Conservation (phyloP, 2,888 invertebrate genomes). For the Capitulum mitella region DNA sequence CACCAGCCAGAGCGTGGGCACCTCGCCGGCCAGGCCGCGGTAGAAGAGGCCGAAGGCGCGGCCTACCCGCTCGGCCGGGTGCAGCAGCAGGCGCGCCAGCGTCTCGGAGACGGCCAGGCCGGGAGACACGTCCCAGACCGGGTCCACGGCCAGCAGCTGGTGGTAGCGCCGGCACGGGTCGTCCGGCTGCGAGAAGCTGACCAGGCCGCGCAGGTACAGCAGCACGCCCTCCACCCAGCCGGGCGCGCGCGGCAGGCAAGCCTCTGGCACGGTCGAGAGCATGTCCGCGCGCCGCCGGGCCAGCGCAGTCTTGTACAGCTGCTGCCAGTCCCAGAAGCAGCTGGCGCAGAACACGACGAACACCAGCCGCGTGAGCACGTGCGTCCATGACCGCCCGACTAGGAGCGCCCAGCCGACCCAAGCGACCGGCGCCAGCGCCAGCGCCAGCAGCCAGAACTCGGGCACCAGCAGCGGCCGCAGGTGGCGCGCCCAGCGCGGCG, state of each 20-base stretch:
- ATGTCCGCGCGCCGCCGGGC: not conserved
- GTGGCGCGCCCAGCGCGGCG: slow-evolving; percentile 21
- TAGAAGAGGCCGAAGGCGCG: slow-evolving; percentile 25
- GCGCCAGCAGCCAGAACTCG: not conserved
- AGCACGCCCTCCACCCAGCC: not conserved
- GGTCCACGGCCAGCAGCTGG: slow-evolving; percentile 30
- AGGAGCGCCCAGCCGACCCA: not conserved
- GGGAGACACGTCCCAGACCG: slow-evolving; percentile 34
- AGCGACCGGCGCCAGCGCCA: not conserved
- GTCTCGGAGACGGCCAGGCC: slow-evolving; percentile 28
- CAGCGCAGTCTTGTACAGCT: not conserved
- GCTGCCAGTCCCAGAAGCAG: slow-evolving; percentile 1
- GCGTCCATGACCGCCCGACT: not conserved
- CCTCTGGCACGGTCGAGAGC: not conserved
- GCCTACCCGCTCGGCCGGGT: slow-evolving; percentile 30
- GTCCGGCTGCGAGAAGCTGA: not conserved
- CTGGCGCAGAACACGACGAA: not conserved
- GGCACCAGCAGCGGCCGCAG: not conserved
- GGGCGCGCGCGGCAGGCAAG: not conserved
- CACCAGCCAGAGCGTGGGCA: not conserved
- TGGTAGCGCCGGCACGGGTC: slow-evolving; percentile 9
- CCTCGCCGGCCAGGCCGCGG: not conserved
- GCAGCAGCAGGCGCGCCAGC: slow-evolving; percentile 28
- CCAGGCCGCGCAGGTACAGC: not conserved
- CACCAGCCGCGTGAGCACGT: not conserved